A percentile compares a stretch with the other conserved stretches of the same genome.
These are phyloP conservation scores for Macrobrachium rosenbergii DNA, from an alignment of 1,140 invertebrate species.

Conservation along the genomic window DNA sequence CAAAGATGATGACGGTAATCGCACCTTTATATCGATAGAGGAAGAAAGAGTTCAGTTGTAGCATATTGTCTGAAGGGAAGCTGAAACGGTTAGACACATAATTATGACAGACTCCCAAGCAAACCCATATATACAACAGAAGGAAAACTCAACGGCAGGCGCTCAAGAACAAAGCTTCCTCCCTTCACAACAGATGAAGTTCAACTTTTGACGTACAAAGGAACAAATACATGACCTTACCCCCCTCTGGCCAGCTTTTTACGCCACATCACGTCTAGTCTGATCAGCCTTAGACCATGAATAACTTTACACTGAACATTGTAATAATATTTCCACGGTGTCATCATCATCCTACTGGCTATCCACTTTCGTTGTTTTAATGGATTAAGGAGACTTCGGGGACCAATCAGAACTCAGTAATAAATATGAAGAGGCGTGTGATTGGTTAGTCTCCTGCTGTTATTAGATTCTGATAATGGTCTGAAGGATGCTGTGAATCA, in stretches of 20 bases:
- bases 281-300: constrained; percentile 52
- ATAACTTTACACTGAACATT: constrained; percentile 58
- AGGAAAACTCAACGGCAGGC: no score
- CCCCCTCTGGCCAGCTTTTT: background rate
- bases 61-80: no score
- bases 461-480: constrained; percentile 57
- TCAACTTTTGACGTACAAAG: no score
- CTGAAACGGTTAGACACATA: no score
- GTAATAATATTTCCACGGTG: constrained; percentile 61
- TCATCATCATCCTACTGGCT: constrained; percentile 48
- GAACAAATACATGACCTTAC: background rate
- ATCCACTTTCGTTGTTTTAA: constrained; percentile 45
- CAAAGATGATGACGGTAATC: no score
- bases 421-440: constrained; percentile 51
- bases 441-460: constrained; percentile 59
- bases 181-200: no score
- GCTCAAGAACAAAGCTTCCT: no score
- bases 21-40: no score
- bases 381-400: constrained; percentile 38
- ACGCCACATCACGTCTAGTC: constrained; percentile 18
- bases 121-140: no score
- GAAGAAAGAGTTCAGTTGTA: no score
- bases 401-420: constrained; percentile 53
- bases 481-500: constrained; percentile 63
- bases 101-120: no score